phyloP scores from a whole-genome alignment of 2,888 invertebrate species.

The Meteorus colon region DNA sequence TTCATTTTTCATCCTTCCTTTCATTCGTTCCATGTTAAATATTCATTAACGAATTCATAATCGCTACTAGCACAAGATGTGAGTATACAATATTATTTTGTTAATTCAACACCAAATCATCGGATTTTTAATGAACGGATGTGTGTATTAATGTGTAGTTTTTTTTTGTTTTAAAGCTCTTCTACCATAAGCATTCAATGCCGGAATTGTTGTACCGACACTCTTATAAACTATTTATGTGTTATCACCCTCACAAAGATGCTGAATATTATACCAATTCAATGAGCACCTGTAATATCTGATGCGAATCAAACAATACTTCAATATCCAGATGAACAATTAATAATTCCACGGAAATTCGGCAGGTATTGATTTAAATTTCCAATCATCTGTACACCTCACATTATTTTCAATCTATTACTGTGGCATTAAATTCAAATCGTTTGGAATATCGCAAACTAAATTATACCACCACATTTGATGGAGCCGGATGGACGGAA shows the following conservation, averaged over 20 bases:
- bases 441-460: not conserved
- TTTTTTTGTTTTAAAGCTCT: constrained; percentile 46
- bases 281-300: not conserved
- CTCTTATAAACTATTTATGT: constrained; percentile 8
- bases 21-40: not conserved
- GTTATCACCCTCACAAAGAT: not conserved
- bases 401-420: not conserved
- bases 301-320: not conserved
- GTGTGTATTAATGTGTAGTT: not conserved
- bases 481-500: not conserved
- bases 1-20: not conserved
- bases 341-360: not conserved
- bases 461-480: not conserved
- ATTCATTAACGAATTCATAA: not conserved
- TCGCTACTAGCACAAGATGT: not conserved
- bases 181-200: constrained; percentile 49
- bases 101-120: not conserved
- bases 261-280: constrained; percentile 12
- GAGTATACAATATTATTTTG: not conserved
- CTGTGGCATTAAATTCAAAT: not conserved
- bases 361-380: not conserved
- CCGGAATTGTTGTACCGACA: not conserved
- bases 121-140: not conserved
- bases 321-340: not conserved
- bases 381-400: not conserved